Base-by-base conservation (phyloP, 2,797 vertebrate genomes). In the Xerus rutilus region DNA sequence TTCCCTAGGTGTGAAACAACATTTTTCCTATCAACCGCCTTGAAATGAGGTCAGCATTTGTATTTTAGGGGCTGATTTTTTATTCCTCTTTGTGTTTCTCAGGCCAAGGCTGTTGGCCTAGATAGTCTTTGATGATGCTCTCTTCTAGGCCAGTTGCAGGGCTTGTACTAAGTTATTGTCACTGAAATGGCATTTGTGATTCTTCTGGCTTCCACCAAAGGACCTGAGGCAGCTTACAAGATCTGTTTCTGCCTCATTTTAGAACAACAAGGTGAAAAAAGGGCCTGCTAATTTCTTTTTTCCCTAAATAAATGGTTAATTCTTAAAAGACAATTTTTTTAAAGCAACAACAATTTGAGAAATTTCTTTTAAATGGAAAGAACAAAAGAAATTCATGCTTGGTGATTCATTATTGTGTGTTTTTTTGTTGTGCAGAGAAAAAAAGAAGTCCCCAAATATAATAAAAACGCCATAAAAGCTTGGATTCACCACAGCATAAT, bases 21-120 rank as follows among this genome's bases (percentile, higher is more conserved):
- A 52, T 79, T 93, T 43, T 92, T 74, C 64, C 64, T 89, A 47
- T 62, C n/a, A 73, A 57, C 77, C 52, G 23, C 92, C 65, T 95
- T 93, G 85, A 94, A 97, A 96, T 92, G 9, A 93, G 96, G 96
- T 95, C 94, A 96, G 47, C 62, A 39, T 93, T 83, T 83, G 77
- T 69, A 6, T 90, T 86, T 89, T 12, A 65, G 74, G 77, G 85
- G 28, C 54, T 72, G 87, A 10, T 70, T 76, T 76, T 96, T 82
- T 73, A 70, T 35, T 45, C 67, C 45, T 76, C 45, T 64, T 25
- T 4, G 73, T 21, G 45, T 15, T 82, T 4, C 43, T 82, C 7
- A 1, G 25, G 15, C 25, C 14, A 1, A 5, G 3, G 35, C 64
- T 20, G 7, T 10, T 90, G 87, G 47, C 97, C 85, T 93, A 76